Percentiles rank a stretch among this genome's conserved stretches.
Evolutionary conservation across 1,140 invertebrate genomes (phyloP).

Genomic region (Heterodera schachtii): DNA sequence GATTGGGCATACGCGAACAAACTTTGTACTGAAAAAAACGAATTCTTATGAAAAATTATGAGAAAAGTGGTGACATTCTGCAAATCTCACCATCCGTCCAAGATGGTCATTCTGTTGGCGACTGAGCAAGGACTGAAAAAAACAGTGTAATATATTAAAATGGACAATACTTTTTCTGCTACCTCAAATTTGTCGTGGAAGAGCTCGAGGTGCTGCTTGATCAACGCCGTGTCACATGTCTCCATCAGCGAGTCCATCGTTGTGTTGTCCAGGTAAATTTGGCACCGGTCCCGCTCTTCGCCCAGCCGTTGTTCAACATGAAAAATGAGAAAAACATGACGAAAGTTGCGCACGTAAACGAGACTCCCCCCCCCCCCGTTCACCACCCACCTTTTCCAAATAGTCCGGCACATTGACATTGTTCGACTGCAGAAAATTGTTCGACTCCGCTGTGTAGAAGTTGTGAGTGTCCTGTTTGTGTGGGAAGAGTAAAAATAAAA

Average conservation of each 20-base stretch:
- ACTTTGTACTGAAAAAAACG: constrained; percentile 73
- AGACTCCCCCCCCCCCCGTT: too few relatives aligned
- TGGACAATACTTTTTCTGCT: constrained; percentile 65
- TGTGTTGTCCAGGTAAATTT: constrained; percentile 90
- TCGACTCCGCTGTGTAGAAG: constrained; percentile 88
- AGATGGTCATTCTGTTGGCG: constrained; percentile 89
- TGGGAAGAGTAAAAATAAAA: neutral
- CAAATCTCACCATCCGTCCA: constrained; percentile 76
- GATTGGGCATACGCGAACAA: constrained; percentile 88
- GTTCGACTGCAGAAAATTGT: constrained; percentile 66
- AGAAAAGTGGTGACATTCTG: too few relatives aligned
- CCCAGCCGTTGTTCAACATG: constrained; percentile 85
- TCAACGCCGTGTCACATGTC: constrained; percentile 92
- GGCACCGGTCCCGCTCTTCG: constrained; percentile 88
- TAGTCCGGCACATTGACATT: constrained; percentile 93
- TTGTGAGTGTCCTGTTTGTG: constrained; percentile 78
- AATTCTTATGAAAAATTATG: neutral
- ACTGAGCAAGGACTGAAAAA: constrained; percentile 73
- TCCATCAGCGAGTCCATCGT: constrained; percentile 81
- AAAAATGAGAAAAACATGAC: too few relatives aligned
- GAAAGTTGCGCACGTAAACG: too few relatives aligned
- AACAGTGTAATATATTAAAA: neutral
- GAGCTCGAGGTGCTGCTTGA: constrained; percentile 92
- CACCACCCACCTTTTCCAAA: constrained; percentile 82
- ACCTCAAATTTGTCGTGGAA: constrained; percentile 94